Conservation (phyloP, 1,140 invertebrate genomes). For the Hydropsyche tenuis region DNA sequence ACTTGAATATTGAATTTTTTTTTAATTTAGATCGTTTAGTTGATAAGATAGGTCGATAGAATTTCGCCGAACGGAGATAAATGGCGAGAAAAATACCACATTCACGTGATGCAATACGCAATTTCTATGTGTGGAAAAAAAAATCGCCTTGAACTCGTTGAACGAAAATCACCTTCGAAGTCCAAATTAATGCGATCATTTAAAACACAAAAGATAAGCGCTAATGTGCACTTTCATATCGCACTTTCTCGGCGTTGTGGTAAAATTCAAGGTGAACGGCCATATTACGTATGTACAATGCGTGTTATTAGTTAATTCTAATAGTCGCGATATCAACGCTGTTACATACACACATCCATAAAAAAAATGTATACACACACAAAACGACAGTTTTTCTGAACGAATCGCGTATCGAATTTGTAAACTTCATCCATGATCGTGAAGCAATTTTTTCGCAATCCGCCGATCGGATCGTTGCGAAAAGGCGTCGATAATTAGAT, state of each 20-base stretch:
- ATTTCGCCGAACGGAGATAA: no score
- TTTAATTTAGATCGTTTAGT: no score
- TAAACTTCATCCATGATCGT: neutral
- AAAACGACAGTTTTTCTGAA: neutral
- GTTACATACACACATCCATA: neutral
- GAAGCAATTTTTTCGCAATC: neutral
- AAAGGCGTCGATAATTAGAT: conserved; percentile 8
- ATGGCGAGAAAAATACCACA: no score
- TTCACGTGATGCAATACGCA: no score
- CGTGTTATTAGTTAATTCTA: no score
- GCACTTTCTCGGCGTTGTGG: conserved; percentile 19
- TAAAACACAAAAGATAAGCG: conserved; percentile 3
- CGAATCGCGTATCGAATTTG: neutral
- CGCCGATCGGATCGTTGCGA: neutral
- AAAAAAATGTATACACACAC: neutral
- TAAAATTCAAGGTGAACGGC: conserved; percentile 20
- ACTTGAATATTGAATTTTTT: no score
- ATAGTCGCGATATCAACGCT: conserved; percentile 3
- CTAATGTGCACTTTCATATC: conserved; percentile 17
- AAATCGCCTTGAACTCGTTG: conserved; percentile 14
- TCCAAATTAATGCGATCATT: neutral
- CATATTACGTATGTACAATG: neutral
- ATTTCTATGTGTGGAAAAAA: no score
- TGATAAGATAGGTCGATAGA: no score
- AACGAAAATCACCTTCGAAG: neutral